Conservation (phyloP, 2,888 invertebrate species). For the Coremacera marginata region DNA sequence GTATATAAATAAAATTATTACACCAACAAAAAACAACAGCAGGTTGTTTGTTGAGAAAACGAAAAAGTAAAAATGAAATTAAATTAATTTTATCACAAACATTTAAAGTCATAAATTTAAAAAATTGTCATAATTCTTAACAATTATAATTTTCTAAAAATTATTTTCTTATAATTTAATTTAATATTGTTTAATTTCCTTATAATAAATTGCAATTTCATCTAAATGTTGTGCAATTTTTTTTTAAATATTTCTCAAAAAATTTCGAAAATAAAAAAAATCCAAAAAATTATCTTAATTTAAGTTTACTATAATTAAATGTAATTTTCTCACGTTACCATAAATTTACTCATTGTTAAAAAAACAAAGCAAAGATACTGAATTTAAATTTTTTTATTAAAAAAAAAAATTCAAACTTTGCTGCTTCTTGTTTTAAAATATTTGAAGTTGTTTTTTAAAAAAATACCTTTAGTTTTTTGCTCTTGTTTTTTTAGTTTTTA, state of each 20-base stretch:
- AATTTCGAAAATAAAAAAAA: not conserved
- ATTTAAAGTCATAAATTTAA: not conserved
- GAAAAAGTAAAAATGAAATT: not conserved
- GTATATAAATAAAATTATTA: slow-evolving; percentile 33
- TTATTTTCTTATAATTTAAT: not conserved
- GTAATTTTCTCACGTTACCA: not conserved
- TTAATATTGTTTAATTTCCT: not conserved
- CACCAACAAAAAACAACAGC: slow-evolving; percentile 23
- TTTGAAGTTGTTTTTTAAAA: no score
- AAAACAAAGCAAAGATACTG: no score
- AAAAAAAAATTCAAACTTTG: no score
- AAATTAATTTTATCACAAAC: not conserved
- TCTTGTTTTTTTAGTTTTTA: not conserved
- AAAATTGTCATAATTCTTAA: not conserved
- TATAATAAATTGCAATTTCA: not conserved
- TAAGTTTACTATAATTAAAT: not conserved
- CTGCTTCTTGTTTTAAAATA: no score
- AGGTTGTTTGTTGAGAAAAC: not conserved
- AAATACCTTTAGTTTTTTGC: not conserved
- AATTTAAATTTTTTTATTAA: no score
- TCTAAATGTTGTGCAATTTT: slow-evolving; percentile 14
- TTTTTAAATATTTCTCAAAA: not conserved
- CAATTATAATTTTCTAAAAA: not conserved
- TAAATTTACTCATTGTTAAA: not conserved
- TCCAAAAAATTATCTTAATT: not conserved